A percentile compares a stretch with the other conserved stretches of the same genome.
Conservation (phyloP, 2,888 invertebrate species). For the Folsomia candida region DNA sequence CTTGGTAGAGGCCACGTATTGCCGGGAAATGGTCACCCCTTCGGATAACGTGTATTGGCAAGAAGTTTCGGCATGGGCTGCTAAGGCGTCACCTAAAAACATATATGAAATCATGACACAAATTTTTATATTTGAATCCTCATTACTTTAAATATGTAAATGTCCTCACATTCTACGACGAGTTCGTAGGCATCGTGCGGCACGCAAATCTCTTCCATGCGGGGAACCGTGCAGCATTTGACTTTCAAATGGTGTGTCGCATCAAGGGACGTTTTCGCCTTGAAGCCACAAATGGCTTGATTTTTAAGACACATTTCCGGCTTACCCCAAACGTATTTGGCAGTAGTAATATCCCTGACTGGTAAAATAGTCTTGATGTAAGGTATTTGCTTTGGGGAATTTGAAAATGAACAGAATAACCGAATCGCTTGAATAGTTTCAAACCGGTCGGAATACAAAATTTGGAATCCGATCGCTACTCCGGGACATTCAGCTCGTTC, state of each 20-base stretch:
- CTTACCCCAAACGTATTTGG: neutral
- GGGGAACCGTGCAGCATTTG: neutral
- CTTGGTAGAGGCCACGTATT: neutral
- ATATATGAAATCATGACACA: no score
- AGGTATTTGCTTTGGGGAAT: neutral
- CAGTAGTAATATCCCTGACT: neutral
- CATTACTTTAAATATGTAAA: no score
- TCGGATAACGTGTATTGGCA: neutral
- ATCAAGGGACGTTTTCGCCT: neutral
- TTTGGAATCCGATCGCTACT: neutral
- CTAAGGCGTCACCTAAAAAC: neutral
- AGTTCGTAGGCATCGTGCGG: neutral
- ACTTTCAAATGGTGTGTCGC: neutral
- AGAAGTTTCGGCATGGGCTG: neutral
- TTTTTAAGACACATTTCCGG: neutral
- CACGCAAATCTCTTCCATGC: neutral
- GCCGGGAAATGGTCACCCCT: neutral
- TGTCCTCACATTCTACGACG: neutral
- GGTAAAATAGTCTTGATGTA: neutral
- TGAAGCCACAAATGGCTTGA: neutral
- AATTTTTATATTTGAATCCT: no score
- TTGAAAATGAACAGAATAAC: neutral
- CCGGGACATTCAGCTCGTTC: neutral
- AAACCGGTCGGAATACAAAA: neutral
- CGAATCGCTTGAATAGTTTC: conserved; percentile 1